These are phyloP conservation scores for Python bivittatus DNA, from an alignment of 2,113 vertebrate species.

Conservation along the genomic window DNA sequence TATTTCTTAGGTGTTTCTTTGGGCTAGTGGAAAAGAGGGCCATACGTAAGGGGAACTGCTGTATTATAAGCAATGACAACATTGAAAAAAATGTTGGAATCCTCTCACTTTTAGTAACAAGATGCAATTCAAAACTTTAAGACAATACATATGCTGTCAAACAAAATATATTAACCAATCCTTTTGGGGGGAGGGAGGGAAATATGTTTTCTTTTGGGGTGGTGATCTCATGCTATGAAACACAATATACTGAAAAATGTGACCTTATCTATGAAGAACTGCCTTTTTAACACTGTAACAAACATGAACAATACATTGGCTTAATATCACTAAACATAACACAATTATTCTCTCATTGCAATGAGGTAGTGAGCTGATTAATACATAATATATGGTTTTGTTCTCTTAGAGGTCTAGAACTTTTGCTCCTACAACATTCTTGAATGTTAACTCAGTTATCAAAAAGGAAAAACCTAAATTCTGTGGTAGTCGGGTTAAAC, in stretches of 20 bases:
- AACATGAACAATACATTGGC: constrained; percentile 45
- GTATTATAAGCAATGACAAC: background rate
- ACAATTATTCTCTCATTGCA: constrained; percentile 49
- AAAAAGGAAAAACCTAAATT: background rate
- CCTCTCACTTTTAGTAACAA: background rate
- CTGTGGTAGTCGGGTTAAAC: background rate
- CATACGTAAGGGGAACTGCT: background rate
- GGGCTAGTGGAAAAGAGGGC: too few relatives aligned
- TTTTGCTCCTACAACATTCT: constrained; percentile 24
- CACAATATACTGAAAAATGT: constrained; percentile 21
- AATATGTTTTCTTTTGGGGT: background rate
- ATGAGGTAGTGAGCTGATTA: constrained; percentile 65
- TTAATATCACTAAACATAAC: constrained; percentile 36
- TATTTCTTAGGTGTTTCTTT: background rate
- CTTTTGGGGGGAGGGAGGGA: background rate
- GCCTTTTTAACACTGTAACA: background rate
- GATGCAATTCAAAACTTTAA: background rate
- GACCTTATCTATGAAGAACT: background rate
- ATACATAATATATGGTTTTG: constrained; percentile 26
- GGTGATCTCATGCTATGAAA: background rate
- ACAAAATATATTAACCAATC: background rate
- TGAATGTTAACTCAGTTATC: background rate
- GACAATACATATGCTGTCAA: background rate
- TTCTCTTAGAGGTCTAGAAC: constrained; percentile 24
- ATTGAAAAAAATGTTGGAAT: background rate